A percentile compares a stretch with the other conserved stretches of the same genome.
These are phyloP conservation scores for Perdita meconis DNA, from an alignment of 2,888 invertebrate genomes.

Conservation along the genomic window DNA sequence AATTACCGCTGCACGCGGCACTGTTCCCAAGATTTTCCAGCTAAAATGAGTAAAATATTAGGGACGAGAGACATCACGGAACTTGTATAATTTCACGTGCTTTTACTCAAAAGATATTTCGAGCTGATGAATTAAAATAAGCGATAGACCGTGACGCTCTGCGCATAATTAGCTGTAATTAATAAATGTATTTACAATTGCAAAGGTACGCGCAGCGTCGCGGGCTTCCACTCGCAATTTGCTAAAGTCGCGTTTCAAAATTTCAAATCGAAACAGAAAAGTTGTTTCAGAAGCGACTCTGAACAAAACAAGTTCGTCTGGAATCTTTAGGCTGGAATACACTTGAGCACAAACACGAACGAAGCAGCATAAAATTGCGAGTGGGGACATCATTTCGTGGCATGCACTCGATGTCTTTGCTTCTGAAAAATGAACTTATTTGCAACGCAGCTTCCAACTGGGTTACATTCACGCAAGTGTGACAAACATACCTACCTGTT, in stretches of 20 bases:
- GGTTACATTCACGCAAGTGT: slow-evolving; percentile 39
- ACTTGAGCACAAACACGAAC: too few relatives aligned
- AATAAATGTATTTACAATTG: neutral
- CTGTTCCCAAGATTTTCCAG: slow-evolving; percentile 37
- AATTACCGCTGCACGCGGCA: slow-evolving; percentile 51
- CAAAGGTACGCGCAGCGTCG: too few relatives aligned
- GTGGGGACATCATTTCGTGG: neutral
- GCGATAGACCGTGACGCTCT: neutral
- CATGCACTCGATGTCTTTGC: too few relatives aligned
- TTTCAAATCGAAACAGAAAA: too few relatives aligned
- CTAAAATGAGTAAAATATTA: slow-evolving; percentile 60
- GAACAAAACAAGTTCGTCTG: slow-evolving; percentile 3
- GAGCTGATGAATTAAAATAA: neutral
- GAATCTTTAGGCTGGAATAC: neutral
- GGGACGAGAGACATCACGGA: slow-evolving; percentile 18
- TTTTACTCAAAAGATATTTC: slow-evolving; percentile 31
- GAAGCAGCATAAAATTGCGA: too few relatives aligned
- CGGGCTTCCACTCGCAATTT: neutral
- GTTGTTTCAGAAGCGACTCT: too few relatives aligned
- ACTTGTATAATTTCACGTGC: slow-evolving; percentile 53
- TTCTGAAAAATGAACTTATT: neutral
- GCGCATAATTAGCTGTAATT: neutral
- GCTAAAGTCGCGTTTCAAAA: neutral
- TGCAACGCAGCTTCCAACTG: slow-evolving; percentile 23
- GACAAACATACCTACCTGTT: slow-evolving; percentile 27